Percentiles rank a stretch among this genome's conserved stretches.
Evolutionary conservation across 2,797 vertebrate genomes (phyloP).

Genomic region (Mallotus villosus): DNA sequence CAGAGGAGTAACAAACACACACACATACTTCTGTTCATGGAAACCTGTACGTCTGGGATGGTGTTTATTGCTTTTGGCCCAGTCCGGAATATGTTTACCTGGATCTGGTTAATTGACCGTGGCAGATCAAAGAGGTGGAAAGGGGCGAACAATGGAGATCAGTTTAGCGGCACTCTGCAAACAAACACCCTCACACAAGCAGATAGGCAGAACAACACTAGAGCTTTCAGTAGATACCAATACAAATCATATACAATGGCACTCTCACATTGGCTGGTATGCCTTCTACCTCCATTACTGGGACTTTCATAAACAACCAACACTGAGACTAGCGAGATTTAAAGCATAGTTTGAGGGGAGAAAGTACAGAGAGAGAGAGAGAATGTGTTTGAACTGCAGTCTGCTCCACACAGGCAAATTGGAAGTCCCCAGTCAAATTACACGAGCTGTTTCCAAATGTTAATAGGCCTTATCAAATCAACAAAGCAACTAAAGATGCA

Average conservation of each 20-base stretch:
- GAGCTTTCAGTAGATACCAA: no score
- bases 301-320: slow-evolving; percentile 3
- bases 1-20: background rate
- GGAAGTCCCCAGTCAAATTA: slow-evolving; percentile 80
- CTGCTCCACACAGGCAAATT: slow-evolving; percentile 74
- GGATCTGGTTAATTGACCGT: slow-evolving; percentile 78
- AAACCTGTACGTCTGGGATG: slow-evolving; percentile 67
- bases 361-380: slow-evolving; percentile 27
- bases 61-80: slow-evolving; percentile 80
- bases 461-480: slow-evolving; percentile 72
- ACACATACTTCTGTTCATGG: slow-evolving; percentile 18
- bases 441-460: slow-evolving; percentile 73
- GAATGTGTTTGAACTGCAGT: slow-evolving; percentile 46
- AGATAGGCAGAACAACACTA: background rate
- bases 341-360: slow-evolving; percentile 43
- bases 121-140: slow-evolving; percentile 57
- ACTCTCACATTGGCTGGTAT: no score
- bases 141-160: slow-evolving; percentile 58
- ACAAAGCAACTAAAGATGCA: slow-evolving; percentile 74
- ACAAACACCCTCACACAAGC: background rate
- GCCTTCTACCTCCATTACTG: no score
- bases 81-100: slow-evolving; percentile 79
- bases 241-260: no score
- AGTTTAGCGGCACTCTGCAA: slow-evolving; percentile 62
- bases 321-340: slow-evolving; percentile 24